Evolutionary conservation across 2,888 invertebrate species (phyloP).

Genomic region (Copidosoma aretas): DNA sequence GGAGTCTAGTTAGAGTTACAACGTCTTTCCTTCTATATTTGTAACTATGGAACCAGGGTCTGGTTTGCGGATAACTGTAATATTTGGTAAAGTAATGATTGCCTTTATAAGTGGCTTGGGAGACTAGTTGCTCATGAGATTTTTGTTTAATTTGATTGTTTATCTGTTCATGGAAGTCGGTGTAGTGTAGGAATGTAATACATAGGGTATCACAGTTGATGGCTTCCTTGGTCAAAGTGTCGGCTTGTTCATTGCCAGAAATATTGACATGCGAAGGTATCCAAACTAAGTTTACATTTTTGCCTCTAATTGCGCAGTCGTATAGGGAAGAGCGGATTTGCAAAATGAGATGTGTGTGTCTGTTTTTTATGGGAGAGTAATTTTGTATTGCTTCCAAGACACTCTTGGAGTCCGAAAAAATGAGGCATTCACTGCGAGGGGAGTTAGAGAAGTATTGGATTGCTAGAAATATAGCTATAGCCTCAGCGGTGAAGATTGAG

Average conservation of each 20-base stretch:
- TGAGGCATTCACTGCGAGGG: not conserved
- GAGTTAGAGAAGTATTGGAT: not conserved
- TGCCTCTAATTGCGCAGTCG: not conserved
- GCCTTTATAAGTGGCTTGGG: not conserved
- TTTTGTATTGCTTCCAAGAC: not conserved
- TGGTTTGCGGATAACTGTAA: not conserved
- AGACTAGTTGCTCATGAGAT: not conserved
- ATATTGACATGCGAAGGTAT: not conserved
- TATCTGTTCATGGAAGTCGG: not conserved
- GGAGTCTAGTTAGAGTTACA: not conserved
- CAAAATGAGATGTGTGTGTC: not conserved
- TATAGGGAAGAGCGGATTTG: not conserved
- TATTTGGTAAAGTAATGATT: not conserved
- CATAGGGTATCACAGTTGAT: not conserved
- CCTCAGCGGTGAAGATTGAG: constrained; percentile 1
- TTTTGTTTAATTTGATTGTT: not conserved
- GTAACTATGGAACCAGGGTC: not conserved
- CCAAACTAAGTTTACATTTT: not conserved
- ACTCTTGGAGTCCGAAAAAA: constrained; percentile 3
- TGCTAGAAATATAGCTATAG: not conserved
- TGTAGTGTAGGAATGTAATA: not conserved
- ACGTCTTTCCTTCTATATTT: not conserved
- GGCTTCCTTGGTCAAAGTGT: not conserved
- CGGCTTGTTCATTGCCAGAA: not conserved
- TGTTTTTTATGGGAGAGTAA: not conserved